Base-by-base conservation (phyloP, 2,113 vertebrate genomes). In the Malurus melanocephalus region DNA sequence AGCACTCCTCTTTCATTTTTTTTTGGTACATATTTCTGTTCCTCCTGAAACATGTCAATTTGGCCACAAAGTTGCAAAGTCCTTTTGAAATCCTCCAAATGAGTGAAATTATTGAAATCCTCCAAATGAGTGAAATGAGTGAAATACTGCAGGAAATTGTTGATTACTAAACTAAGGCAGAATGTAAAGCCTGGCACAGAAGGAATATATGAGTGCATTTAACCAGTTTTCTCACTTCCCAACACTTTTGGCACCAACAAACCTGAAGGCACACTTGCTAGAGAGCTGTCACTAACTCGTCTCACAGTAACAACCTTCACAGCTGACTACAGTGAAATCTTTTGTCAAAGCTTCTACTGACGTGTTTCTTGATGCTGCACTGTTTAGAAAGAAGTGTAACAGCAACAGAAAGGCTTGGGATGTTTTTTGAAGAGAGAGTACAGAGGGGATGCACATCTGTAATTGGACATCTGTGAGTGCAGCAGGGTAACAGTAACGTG, bases 211-310 rank as follows among this genome's bases (percentile, higher is more conserved):
- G 43, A 89, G 30, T 74, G n/a, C 65, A 40, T 83, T 89, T 89
- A 89, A 83, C 72, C 5, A 19, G 19, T 75, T 74, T 88, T 94
- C 80, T 94, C 90, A 88, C 83, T 93, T 94, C 21, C 38, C 53
- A 84, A 13, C 22, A 72, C 73, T 94, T 94, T 67, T 95, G 92
- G 92, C 90, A 94, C 66, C 80, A 86, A 18, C 59, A 88, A 92
- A 85, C 79, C 74, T 48, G 28, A 59, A 95, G 48, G 80, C 60
- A 88, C 57, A 38, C 83, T 94, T 92, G 73, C 61, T 94, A 88
- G 73, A 75, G 92, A 92, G 80, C 80, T 94, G 93, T 94, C 95
- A 94, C 73, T 94, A 61, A 90, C 92, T 94, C 81, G 90, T 95
- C 92, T 94, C 86, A 84, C 80, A 88, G 83, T 56, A 86, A 72